Percentiles rank a stretch among this genome's conserved stretches.
Evolutionary conservation across 2,888 invertebrate species (phyloP).

Genomic region (Apamea anceps): DNA sequence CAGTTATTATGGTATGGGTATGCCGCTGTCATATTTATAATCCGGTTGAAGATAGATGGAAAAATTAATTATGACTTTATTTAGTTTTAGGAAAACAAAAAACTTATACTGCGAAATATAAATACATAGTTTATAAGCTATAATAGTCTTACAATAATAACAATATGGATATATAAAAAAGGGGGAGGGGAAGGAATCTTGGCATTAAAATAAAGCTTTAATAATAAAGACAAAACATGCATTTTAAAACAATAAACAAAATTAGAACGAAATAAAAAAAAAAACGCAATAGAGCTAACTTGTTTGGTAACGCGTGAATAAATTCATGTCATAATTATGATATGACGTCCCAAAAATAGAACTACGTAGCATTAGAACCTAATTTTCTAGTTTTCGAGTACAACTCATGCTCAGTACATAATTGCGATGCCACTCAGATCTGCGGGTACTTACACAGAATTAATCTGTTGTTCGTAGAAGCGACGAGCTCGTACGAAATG

Average conservation of each 20-base stretch:
- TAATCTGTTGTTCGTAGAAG: slow-evolving; percentile 42
- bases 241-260: too few relatives aligned
- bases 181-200: too few relatives aligned
- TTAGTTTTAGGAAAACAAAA: not conserved
- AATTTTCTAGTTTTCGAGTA: slow-evolving; percentile 9
- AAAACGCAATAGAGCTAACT: not conserved
- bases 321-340: not conserved
- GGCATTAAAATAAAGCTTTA: too few relatives aligned
- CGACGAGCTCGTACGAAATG: slow-evolving; percentile 37
- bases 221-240: too few relatives aligned
- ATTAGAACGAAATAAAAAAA: not conserved
- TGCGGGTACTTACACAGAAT: slow-evolving; percentile 35
- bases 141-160: too few relatives aligned
- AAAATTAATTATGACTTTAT: not conserved
- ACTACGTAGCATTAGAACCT: not conserved
- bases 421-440: slow-evolving; percentile 38
- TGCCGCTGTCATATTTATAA: too few relatives aligned
- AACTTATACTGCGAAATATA: not conserved
- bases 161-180: too few relatives aligned
- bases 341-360: not conserved
- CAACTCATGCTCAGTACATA: slow-evolving; percentile 19
- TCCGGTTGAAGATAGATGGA: not conserved
- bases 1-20: not conserved
- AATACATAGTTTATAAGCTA: too few relatives aligned
- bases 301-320: not conserved